phyloP scores from a whole-genome alignment of 2,888 invertebrate species.

The Boloria euphrosyne region DNA sequence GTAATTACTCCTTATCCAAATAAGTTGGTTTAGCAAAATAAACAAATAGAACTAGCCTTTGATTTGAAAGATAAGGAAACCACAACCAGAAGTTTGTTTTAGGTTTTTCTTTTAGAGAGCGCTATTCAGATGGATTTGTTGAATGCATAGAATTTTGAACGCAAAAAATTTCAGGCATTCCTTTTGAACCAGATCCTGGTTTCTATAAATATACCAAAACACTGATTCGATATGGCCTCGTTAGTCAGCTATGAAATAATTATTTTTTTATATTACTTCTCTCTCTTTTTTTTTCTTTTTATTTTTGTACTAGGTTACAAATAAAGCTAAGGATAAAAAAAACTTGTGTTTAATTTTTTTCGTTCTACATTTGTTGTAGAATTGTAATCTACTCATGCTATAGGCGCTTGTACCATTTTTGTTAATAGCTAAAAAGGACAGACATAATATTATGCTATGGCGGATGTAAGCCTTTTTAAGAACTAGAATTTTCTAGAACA shows the following conservation, averaged over 20 bases:
- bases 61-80: constrained; percentile 23
- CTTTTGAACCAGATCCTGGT: constrained; percentile 11
- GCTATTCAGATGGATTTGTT: constrained; percentile 13
- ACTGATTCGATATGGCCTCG: not conserved
- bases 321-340: no score
- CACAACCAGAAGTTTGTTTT: constrained; percentile 17
- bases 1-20: constrained; percentile 7
- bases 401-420: no score
- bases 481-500: no score
- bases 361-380: no score
- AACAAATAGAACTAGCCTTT: constrained; percentile 15
- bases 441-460: no score
- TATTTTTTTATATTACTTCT: not conserved
- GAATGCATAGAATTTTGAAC: constrained; percentile 19
- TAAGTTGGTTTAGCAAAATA: constrained; percentile 4
- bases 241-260: not conserved
- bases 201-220: constrained; percentile 12
- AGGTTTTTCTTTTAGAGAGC: constrained; percentile 9
- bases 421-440: no score
- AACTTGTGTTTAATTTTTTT: no score
- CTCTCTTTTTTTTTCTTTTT: no score
- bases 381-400: no score
- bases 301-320: no score
- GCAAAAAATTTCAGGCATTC: constrained; percentile 17
- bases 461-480: no score